Conservation (phyloP, 2,797 vertebrate genomes). For the Oreochromis grahami region DNA sequence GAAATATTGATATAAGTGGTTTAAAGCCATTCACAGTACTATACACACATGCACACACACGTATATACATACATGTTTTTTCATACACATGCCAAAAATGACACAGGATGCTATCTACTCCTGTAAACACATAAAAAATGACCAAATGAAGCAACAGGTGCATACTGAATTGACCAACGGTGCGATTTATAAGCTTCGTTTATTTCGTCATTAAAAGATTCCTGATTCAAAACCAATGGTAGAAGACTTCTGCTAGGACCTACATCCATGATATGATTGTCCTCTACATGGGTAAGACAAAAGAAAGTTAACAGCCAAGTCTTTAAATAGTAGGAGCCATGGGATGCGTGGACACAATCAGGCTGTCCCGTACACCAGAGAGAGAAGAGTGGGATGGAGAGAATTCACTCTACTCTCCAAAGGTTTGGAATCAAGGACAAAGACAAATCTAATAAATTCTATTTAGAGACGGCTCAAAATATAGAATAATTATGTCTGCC, state of each 20-base stretch:
- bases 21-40: neutral
- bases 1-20: too few species aligned
- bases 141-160: neutral
- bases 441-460: constrained; percentile 78
- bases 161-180: neutral
- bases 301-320: constrained; percentile 65
- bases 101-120: neutral
- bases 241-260: constrained; percentile 4
- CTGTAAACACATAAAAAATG: neutral
- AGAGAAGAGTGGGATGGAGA: constrained; percentile 49
- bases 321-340: constrained; percentile 74
- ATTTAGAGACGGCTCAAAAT: constrained; percentile 76
- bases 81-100: neutral
- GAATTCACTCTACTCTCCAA: constrained; percentile 64
- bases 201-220: neutral
- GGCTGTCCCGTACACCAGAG: constrained; percentile 73
- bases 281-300: constrained; percentile 62
- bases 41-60: neutral
- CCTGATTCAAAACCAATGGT: neutral
- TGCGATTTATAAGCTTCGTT: neutral
- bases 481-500: constrained; percentile 76
- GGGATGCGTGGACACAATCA: constrained; percentile 76
- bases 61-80: neutral
- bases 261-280: constrained; percentile 27
- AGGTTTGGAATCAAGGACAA: constrained; percentile 73